Base-by-base conservation (phyloP, 1,140 invertebrate genomes). In the Babylonia areolata region DNA sequence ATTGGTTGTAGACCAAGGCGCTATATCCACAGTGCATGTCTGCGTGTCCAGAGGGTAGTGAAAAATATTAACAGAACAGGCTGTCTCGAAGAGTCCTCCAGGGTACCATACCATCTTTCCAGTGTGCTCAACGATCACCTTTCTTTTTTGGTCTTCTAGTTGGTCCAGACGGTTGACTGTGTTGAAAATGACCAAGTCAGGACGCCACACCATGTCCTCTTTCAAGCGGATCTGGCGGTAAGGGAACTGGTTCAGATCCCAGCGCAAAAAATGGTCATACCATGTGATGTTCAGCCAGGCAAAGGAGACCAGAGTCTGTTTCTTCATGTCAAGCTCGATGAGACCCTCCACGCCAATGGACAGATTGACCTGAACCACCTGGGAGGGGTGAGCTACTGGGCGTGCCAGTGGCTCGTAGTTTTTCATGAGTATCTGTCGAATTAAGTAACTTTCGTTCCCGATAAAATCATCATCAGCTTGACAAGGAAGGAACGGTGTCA, bases 1-100 rank as follows among this genome's bases (percentile, higher is more conserved):
- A 54, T 31, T 71, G 31, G 31, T 73, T 93, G 99, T 99, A 0
- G 97, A 98, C 98, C 98, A 99, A 0, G 97, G 98, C 2, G 98
- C 98, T 91, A 99, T 98, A 94, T 98, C 98, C 97, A 99, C 98
- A 94, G 97, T 97, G 95, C 98, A 99, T 40, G 97, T 97, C 94
- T 99, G 98, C 94, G 98, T 87, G 95, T 99, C 98, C 92, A 99
- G 99, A 0, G 98, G 90, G 83, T 86, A 91, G 35, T 87, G 81
- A 2, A 69, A 77, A 77, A 99, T 99, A 92, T 98, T 97, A 83
- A 91, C 87, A 58, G 87, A 82, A 69, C 98, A 99, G 12, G 97
- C 98, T 1, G 97, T 98, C 35, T 82, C 15, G 39, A 81, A 81
- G 15, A 64, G 39, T 15, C 79, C 85, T 28, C 78, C 80, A 12